These are phyloP conservation scores for Paedocypris sp. DNA, from an alignment of 2,113 vertebrate genomes.

Conservation along the genomic window DNA sequence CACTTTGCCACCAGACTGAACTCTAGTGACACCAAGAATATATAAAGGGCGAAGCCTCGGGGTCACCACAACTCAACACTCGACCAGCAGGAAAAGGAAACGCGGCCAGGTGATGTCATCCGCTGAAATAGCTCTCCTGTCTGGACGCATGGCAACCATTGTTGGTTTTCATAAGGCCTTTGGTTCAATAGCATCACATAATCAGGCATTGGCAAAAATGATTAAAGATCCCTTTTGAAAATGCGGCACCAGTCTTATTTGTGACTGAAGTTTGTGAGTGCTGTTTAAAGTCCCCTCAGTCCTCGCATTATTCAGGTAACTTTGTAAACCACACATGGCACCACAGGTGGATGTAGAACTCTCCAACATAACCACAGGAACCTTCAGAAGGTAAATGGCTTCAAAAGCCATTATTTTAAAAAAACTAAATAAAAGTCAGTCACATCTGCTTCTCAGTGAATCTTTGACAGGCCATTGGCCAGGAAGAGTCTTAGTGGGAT, in stretches of 20 bases:
- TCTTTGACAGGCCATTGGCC: slow-evolving; percentile 62
- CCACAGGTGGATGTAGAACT: slow-evolving; percentile 11
- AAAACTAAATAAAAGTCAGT: too few relatives aligned
- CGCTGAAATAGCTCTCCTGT: slow-evolving; percentile 46
- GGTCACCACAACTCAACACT: slow-evolving; percentile 30
- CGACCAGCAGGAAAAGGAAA: slow-evolving; percentile 53
- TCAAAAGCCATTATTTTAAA: slow-evolving; percentile 1
- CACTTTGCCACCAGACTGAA: slow-evolving; percentile 8
- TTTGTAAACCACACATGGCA: slow-evolving; percentile 1
- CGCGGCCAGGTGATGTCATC: slow-evolving; percentile 46
- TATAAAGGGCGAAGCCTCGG: slow-evolving; percentile 37
- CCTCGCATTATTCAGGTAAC: background rate
- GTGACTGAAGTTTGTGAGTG: background rate
- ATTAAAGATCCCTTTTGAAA: slow-evolving; percentile 26
- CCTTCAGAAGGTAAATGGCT: background rate
- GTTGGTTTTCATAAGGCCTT: slow-evolving; percentile 22
- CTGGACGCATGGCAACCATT: slow-evolving; percentile 34
- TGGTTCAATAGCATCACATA: background rate
- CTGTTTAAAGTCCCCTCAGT: slow-evolving; percentile 8
- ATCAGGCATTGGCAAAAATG: too few relatives aligned
- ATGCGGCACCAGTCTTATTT: slow-evolving; percentile 14
- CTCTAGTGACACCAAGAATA: slow-evolving; percentile 46
- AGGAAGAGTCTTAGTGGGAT: slow-evolving; percentile 59
- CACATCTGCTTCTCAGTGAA: slow-evolving; percentile 55
- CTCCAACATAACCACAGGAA: slow-evolving; percentile 8